Base-by-base conservation (phyloP, 2,797 vertebrate species). In the Silurus aristotelis region DNA sequence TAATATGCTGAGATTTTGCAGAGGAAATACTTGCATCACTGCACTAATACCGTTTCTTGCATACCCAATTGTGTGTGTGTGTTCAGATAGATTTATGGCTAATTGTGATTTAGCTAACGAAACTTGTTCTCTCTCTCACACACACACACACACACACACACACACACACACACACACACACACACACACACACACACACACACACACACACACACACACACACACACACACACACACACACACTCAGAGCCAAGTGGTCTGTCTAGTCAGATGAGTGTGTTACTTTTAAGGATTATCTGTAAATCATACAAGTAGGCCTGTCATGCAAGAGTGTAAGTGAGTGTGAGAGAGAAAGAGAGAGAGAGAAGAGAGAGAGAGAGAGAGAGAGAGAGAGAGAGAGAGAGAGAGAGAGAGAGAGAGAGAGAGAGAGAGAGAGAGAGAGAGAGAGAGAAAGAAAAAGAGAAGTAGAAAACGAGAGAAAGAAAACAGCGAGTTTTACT, bases 401-500 rank as follows among this genome's bases (percentile, higher is more conserved):
- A 14, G 20, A n/a, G n/a, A 17, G n/a, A 25, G 13, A 27, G 64
- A 31, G 64, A 31, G 60, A 22, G 56, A 15, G 13, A 14, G 14
- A 14, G 61, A 64, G 61, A n/a, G 63, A n/a, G 63, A 64, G 75
- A 14, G 25, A 58, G 1, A n/a, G 10, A 48, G n/a, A 31, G 19
- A 71, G 27, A 56, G 52, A 31, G 66, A 9, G 80, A n/a, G n/a
- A 20, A 14, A 31, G 14, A 38, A 15, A 38, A 25, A 38, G 61
- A 25, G 58, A 7, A 3, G 4, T 19, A 20, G 64, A 66, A 22
- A 27, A 25, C 13, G 64, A 66, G 76, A 6, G 27, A 61, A 1
- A 25, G 1, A 52, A 14, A 20, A 12, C n/a, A 67, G 5, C 55
- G 93, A 94, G 92, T 94, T 94, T 94, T 94, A 95, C 93, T 92